These are phyloP conservation scores for Bettongia penicillata DNA, from an alignment of 2,113 vertebrate species.

Conservation along the genomic window DNA sequence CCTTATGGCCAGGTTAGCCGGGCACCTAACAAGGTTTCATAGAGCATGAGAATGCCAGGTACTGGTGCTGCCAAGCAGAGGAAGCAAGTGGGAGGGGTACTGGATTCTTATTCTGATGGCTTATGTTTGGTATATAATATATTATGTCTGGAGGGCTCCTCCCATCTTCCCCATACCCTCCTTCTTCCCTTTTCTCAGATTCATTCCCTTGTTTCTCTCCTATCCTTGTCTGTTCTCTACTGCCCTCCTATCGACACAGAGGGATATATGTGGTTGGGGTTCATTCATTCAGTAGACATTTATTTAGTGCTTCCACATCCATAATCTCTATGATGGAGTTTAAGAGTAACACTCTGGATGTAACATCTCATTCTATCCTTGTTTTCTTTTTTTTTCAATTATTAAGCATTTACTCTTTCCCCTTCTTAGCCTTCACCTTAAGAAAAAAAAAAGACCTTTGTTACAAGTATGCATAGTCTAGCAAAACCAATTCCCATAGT, in stretches of 20 bases:
- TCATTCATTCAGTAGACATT: background rate
- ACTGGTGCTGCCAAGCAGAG: background rate
- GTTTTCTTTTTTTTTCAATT: background rate
- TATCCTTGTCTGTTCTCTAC: background rate
- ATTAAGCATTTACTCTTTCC: background rate
- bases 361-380: background rate
- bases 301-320: background rate
- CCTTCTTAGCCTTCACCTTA: background rate
- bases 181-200: background rate
- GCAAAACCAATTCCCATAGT: background rate
- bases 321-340: background rate
- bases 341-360: background rate
- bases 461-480: background rate
- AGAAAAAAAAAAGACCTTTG: background rate
- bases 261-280: background rate
- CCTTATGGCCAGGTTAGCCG: background rate
- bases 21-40: background rate
- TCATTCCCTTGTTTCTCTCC: background rate
- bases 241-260: background rate
- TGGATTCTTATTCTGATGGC: background rate
- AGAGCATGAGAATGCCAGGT: background rate
- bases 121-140: background rate
- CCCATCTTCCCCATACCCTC: background rate
- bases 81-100: background rate
- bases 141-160: background rate